Conservation (phyloP, 2,888 invertebrate species). For the Zhuqinia jingwanae region DNA sequence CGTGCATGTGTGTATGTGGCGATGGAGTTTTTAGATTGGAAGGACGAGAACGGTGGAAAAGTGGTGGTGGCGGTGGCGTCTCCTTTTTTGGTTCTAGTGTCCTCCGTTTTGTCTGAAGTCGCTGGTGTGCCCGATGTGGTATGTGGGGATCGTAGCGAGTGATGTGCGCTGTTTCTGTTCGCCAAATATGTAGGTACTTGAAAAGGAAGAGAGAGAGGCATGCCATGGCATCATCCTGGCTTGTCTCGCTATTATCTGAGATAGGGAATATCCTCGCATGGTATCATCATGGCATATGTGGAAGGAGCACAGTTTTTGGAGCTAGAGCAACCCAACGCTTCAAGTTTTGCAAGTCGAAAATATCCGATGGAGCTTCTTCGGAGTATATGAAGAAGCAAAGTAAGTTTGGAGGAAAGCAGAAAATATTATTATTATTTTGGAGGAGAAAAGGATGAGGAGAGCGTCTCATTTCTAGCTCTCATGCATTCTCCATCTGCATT, state of each 20-base stretch:
- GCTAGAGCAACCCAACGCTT: too few relatives aligned
- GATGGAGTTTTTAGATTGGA: too few relatives aligned
- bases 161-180: constrained; percentile 8
- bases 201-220: background rate
- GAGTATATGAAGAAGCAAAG: background rate
- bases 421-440: background rate
- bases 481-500: background rate
- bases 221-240: background rate
- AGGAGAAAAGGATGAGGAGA: background rate
- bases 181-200: constrained; percentile 31
- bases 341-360: background rate
- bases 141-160: too few relatives aligned
- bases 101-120: constrained; percentile 63
- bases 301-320: background rate
- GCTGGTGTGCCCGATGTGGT: background rate
- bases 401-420: background rate
- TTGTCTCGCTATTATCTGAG: background rate
- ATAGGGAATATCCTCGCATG: too few relatives aligned
- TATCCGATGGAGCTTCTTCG: background rate
- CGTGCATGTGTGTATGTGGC: too few relatives aligned
- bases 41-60: constrained; percentile 41
- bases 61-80: constrained; percentile 57
- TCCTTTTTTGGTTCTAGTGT: constrained; percentile 55
- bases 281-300: background rate
- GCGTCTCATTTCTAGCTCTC: background rate